Evolutionary conservation across 1,140 invertebrate species (phyloP), one percentile per base, ranked within the genome.

Genomic region (Diachasma alloeum): DNA sequence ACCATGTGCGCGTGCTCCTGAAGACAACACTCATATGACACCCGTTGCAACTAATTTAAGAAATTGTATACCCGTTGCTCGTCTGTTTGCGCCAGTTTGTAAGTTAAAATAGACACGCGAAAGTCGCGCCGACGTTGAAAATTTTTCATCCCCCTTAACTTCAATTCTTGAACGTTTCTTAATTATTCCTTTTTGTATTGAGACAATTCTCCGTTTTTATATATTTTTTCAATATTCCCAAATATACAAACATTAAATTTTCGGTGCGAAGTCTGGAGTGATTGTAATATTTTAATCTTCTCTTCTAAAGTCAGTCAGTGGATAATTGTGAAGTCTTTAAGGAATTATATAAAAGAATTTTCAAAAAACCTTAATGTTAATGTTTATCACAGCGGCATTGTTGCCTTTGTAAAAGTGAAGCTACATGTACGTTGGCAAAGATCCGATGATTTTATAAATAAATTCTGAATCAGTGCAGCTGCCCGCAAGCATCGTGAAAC

Each of bases 21-120:
- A 76, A 77, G 44, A 76, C 63, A 59, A 81, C 83, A 83, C 59
- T 37, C 36, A 68, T 37, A 10, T 13, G 31, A 31, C 31, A 68
- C 36, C 82, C 82, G 76, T 77, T 80, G 78, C 83, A 84, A 88
- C 87, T 88, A 88, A 88, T 88, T 88, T 88, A 88, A 88, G 87
- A 87, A 86, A 85, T 87, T 83, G 81, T 87, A 81, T 84, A 83
- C 81, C 24, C 15, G 83, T 82, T 85, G 82, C 79, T 81, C 81
- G 83, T 85, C 77, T 82, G 76, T 85, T 84, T 87, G 84, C 84
- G 83, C 85, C 86, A 87, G 86, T 87, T 88, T 83, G 81, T 81
- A 83, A 83, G 84, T 86, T 87, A 88, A 87, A 87, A 88, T 87
- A 88, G 87, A 85, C 81, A 83, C 83, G 86, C 84, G 86, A 87